phyloP scores from a whole-genome alignment of 2,888 invertebrate species.

The Fragum fragum region DNA sequence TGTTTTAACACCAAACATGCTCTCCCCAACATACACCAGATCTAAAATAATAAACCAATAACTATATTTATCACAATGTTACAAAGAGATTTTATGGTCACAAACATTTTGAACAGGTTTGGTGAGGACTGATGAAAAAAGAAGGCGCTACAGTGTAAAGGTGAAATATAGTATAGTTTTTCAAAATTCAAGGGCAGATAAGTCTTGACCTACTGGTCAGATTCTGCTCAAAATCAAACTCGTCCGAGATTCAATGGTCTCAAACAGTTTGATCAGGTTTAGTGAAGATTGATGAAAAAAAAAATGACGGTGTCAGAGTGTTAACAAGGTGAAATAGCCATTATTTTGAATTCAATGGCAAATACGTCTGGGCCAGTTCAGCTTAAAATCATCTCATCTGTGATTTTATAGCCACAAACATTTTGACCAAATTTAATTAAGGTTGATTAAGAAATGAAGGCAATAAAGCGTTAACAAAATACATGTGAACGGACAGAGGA shows the following conservation, averaged over 20 bases:
- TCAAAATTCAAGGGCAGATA: neutral
- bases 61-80: neutral
- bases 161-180: neutral
- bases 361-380: neutral
- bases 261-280: neutral
- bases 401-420: too few relatives aligned
- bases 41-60: slow-evolving; percentile 6
- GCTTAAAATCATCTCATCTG: too few relatives aligned
- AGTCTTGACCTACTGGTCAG: neutral
- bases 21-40: slow-evolving; percentile 6
- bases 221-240: neutral
- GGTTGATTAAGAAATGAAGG: too few relatives aligned
- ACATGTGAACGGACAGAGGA: too few relatives aligned
- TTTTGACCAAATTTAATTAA: too few relatives aligned
- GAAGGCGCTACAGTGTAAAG: neutral
- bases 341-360: neutral
- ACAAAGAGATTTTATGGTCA: slow-evolving; percentile 1
- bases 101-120: neutral
- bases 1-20: neutral
- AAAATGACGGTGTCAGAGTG: neutral
- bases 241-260: neutral
- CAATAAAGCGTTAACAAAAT: too few relatives aligned
- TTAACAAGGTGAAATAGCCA: neutral
- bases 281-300: slow-evolving; percentile 1
- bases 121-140: neutral